Conservation (phyloP, 2,888 invertebrate genomes). For the Drosophila peninsularis region DNA sequence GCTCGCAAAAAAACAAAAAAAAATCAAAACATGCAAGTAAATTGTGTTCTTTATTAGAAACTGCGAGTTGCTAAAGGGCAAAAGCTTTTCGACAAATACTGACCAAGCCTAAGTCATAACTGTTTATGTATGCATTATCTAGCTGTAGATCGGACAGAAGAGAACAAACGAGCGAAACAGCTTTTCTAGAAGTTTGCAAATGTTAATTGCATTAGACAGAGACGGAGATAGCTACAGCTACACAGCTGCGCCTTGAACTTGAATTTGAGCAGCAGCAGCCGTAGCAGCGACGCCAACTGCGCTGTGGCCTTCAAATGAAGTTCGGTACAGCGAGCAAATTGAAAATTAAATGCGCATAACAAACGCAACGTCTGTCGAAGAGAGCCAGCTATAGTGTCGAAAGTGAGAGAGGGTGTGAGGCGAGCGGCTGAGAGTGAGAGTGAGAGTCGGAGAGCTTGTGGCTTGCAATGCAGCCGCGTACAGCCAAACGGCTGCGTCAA, state of each 20-base stretch:
- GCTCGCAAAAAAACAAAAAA: no score
- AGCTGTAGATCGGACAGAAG: slow-evolving; percentile 12
- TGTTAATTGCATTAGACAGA: slow-evolving; percentile 57
- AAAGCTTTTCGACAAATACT: slow-evolving; percentile 55
- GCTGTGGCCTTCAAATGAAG: slow-evolving; percentile 65
- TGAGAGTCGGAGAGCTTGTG: slow-evolving; percentile 25
- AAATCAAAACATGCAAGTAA: slow-evolving; percentile 11
- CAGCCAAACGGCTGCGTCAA: slow-evolving; percentile 71
- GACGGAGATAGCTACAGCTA: slow-evolving; percentile 32
- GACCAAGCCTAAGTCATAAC: slow-evolving; percentile 80
- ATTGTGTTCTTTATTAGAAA: slow-evolving; percentile 30
- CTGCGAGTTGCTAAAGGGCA: not conserved
- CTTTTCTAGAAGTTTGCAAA: slow-evolving; percentile 27
- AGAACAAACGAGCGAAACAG: not conserved
- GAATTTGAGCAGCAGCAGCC: slow-evolving; percentile 35
- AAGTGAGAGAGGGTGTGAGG: not conserved
- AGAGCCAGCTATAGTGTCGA: slow-evolving; percentile 5
- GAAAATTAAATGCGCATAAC: slow-evolving; percentile 66
- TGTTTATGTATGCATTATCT: slow-evolving; percentile 48
- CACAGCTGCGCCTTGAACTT: slow-evolving; percentile 57
- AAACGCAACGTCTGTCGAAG: slow-evolving; percentile 36
- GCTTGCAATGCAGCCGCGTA: slow-evolving; percentile 53
- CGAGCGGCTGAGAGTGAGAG: slow-evolving; percentile 6
- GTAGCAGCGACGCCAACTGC: slow-evolving; percentile 24
- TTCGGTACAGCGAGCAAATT: slow-evolving; percentile 61